Evolutionary conservation across 2,888 invertebrate genomes (phyloP), one percentile per base, ranked within the genome.

Genomic region (Heliconius aoede): DNA sequence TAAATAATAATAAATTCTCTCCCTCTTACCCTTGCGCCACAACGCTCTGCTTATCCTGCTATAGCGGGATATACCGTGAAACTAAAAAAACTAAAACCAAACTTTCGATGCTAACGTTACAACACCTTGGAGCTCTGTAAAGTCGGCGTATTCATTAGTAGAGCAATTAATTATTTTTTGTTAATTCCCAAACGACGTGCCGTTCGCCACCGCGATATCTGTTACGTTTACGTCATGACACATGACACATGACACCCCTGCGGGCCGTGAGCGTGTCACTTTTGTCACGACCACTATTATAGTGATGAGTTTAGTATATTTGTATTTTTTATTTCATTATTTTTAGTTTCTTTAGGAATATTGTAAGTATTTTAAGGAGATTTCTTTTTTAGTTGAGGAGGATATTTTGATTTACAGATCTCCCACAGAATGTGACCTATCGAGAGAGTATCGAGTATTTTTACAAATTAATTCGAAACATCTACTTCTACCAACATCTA

Each of bases 141-240:
- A 86, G 87, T 85, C 85, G 83, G 85, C 85, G 88, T 89, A 91
- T 92, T 92, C 91, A 93, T 93, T 92, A 92, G 89, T 85, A 83
- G 85, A 83, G 77, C 87, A 91, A 93, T 93, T 92, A 91, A 92
- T 93, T 91, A 92, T 91, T 91, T 92, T 92, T 92, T 91, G 91
- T 91, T 87, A 87, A 89, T 89, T 86, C 89, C 87, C 83, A 84
- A 84, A 87, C 84, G 88, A 87, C 87, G 82, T 83, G 85, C 86
- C 86, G 88, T 85, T 86, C 85, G 82, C 86, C 79, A 65, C 73
- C 67, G 73, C 61, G 61, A 51, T 75, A 67, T 76, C 79, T 65
- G 75, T 65, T 61, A 55, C 55, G 55, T 55, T 46, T 18, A 65
- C 76, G 68, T 76, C 64, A 76, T 67, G 76, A 36, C 9, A 9